Evolutionary conservation across 2,797 vertebrate species (phyloP), one percentile per base, ranked within the genome.

Genomic region (Coregonus sp.): DNA sequence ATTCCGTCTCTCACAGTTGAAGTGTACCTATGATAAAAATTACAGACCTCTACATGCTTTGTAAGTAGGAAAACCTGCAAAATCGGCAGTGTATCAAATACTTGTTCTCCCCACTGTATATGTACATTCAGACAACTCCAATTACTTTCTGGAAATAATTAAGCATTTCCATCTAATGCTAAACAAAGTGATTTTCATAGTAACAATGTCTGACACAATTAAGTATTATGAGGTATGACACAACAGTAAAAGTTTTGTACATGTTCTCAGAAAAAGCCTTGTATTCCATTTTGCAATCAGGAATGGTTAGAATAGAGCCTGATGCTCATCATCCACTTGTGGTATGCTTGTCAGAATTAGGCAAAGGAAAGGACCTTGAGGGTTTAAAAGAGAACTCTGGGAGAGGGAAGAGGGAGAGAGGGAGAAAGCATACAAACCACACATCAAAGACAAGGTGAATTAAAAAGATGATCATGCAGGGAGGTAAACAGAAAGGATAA

Each of bases 351-450:
- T 25, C 20, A 20, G 25, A 63, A 63, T 63, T 63, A 72, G n/a
- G 35, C 4, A 59, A 25, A 69, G 29, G 63, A 15, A 80, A 4
- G 20, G 33, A 59, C 15, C 33, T 4, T 37, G 14, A 4, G 54
- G 2, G 35, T n/a, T 29, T 33, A 4, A 5, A 20, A 52, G 35
- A 69, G 29, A 40, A 63, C 4, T n/a, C 20, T 3, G 59, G 75
- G 59, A 78, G 54, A 78, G 77, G 51, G 31, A n/a, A 63, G 74
- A 70, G 67, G 65, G 29, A 50, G 14, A 66, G 15, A 40, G 40
- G 31, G 33, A 52, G 40, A 15, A 25, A 20, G 51, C 18, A 61
- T n/a, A 7, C 54, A 25, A 61, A 25, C 59, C 59, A 61, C 59
- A 61, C 59, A 61, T 25, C 59, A 25, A 61, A 67, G 20, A 47